A percentile compares a stretch with the other conserved stretches of the same genome.
Conservation (phyloP, 2,113 vertebrate genomes). For the Pelusios castaneus region DNA sequence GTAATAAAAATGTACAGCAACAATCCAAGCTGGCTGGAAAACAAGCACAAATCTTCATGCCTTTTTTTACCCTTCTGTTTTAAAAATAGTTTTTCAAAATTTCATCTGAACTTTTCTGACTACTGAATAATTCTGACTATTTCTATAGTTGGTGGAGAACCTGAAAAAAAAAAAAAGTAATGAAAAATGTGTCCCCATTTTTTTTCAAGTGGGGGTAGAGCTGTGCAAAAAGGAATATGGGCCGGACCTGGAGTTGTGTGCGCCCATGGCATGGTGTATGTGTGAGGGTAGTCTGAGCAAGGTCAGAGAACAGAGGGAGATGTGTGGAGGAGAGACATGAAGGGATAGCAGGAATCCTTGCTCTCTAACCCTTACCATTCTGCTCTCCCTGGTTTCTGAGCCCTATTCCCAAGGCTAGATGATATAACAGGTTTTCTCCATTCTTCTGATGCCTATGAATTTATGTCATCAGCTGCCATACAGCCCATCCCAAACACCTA, state of each 20-base stretch:
- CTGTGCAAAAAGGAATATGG: background rate
- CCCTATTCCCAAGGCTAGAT: background rate
- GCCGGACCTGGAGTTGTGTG: background rate
- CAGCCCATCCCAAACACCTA: background rate
- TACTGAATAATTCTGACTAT: background rate
- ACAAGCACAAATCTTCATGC: background rate
- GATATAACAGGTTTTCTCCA: background rate
- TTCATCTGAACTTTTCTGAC: background rate
- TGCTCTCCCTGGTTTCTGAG: background rate
- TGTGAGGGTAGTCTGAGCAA: background rate
- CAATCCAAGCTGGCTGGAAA: background rate
- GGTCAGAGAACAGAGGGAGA: rapidly evolving
- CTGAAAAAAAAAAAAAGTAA: background rate
- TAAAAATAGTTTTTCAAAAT: background rate
- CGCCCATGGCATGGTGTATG: too few species aligned
- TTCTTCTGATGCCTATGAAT: background rate
- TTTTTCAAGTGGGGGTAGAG: background rate
- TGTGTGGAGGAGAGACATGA: background rate
- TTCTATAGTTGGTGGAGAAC: background rate
- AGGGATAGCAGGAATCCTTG: background rate
- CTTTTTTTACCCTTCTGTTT: background rate
- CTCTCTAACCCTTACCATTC: background rate
- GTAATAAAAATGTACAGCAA: background rate
- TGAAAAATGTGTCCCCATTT: background rate
- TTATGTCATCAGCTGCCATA: background rate